Percentiles rank a stretch among this genome's conserved stretches.
Conservation (phyloP, 2,113 vertebrate species). For the Helogale parvula region DNA sequence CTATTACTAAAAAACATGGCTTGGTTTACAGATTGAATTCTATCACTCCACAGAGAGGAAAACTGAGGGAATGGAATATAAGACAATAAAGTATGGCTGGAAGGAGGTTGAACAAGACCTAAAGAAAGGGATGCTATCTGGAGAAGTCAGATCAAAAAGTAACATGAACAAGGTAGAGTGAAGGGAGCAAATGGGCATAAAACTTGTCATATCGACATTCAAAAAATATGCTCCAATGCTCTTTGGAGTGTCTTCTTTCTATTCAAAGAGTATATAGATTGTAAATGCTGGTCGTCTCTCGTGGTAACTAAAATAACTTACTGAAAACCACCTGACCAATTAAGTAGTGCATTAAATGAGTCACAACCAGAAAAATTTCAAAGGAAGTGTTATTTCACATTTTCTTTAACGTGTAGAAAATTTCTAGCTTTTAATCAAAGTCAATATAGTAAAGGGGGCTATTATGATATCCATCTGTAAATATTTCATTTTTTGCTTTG, state of each 20-base stretch:
- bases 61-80: not conserved
- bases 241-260: not conserved
- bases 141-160: not conserved
- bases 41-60: not conserved
- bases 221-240: not conserved
- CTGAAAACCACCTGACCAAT: not conserved
- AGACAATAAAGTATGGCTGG: not conserved
- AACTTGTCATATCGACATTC: not conserved
- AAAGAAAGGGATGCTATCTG: not conserved
- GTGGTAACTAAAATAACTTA: not conserved
- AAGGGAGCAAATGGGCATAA: not conserved
- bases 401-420: slow-evolving; percentile 6
- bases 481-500: not conserved
- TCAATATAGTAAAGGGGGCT: not conserved
- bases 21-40: not conserved
- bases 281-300: not conserved
- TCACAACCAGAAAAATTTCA: not conserved
- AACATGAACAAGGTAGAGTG: not conserved
- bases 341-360: slow-evolving; percentile 19
- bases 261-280: not conserved
- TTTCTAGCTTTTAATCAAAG: slow-evolving; percentile 3
- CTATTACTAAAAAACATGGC: not conserved
- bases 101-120: not conserved
- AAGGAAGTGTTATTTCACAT: not conserved
- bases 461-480: not conserved